Evolutionary conservation across 1,140 invertebrate species (phyloP), one percentile per base, ranked within the genome.

Genomic region (Penaeus japonicus): DNA sequence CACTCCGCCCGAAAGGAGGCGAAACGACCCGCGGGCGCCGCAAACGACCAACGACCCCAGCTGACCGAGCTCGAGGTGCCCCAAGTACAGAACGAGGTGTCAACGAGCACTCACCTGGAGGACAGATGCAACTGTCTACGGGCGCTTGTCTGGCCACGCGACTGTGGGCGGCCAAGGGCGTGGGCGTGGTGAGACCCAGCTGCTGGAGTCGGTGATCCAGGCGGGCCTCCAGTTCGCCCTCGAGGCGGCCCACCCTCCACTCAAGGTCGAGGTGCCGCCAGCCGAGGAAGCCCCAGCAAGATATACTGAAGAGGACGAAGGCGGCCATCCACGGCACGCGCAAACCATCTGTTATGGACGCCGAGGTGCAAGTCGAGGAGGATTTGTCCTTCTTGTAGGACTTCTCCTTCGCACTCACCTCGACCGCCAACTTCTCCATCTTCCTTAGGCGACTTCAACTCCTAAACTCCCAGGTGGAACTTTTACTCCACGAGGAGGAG

Each of bases 201-300:
- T 86, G 85, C 53, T 62, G 75, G 77, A 86, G 85, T 17, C 77
- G 75, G 47, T 86, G 85, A 22, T 86, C 77, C 22, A 86, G 85
- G 85, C 85, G 85, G 17, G 85, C 75, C 30, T 78, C 85, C 55
- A 86, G 85, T 39, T 86, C 85, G 17, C 85, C 85, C 85, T 86
- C 85, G 20, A 86, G 32, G 20, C 85, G 75, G 35, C 59, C 85
- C 75, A 86, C 59, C 77, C 47, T 59, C 85, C 85, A 86, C 77
- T 86, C 85, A 39, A 86, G 85, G 85, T 86, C 55, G 27, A 86
- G 35, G 85, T 86, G 85, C 47, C 85, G 39, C 85, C 85, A 86
- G 32, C 75, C 85, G 20, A 86, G 77, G 32, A 79, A 65, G 77
- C 85, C 59, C 85, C 85, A 86, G 27, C 75, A 78, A 24, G 75